phyloP scores from a whole-genome alignment of 2,113 vertebrate genomes.

The Propithecus coquereli region DNA sequence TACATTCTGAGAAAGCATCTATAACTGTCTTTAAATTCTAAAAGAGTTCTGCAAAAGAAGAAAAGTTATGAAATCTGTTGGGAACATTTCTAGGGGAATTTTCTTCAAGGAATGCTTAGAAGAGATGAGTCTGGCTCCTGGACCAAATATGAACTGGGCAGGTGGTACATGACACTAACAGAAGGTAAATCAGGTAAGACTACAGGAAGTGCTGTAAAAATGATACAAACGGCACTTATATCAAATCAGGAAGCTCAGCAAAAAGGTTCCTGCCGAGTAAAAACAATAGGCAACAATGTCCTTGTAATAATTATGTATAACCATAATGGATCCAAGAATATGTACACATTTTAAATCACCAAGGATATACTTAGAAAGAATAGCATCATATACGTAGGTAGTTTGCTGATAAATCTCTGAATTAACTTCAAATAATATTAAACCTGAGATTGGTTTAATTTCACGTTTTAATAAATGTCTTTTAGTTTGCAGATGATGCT shows the following conservation, averaged over 20 bases:
- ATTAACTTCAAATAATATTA: slow-evolving; percentile 30
- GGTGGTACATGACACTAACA: background rate
- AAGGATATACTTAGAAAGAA: background rate
- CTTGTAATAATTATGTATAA: background rate
- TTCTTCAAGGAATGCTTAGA: background rate
- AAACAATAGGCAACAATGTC: background rate
- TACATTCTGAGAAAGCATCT: background rate
- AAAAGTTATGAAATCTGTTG: background rate
- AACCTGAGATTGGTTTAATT: background rate
- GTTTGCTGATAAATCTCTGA: background rate
- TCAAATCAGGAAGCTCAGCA: background rate
- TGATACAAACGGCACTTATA: background rate
- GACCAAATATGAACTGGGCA: background rate
- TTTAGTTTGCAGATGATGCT: background rate
- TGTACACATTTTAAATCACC: background rate
- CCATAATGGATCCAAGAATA: background rate
- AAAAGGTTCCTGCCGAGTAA: background rate
- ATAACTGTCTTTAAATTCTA: background rate
- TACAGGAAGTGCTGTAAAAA: background rate
- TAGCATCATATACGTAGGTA: background rate
- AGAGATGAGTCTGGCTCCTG: background rate
- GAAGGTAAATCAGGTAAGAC: background rate
- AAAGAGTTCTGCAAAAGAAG: background rate
- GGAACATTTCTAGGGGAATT: background rate
- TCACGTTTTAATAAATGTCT: background rate